phyloP scores from a whole-genome alignment of 2,888 invertebrate genomes.

The Zele albiditarsus region DNA sequence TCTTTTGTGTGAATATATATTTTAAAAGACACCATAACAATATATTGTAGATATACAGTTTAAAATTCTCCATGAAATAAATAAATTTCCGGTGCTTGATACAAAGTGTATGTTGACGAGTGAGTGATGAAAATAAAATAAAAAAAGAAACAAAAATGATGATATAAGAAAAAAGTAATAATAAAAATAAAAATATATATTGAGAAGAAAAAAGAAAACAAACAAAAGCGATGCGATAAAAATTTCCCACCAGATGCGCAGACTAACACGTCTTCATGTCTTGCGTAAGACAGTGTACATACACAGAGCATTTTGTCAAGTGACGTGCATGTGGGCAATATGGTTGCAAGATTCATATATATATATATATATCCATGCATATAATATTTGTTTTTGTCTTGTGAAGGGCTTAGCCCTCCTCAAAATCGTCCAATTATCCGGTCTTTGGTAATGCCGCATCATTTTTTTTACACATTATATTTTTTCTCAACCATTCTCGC shows the following conservation, averaged over 20 bases:
- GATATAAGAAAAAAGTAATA: neutral
- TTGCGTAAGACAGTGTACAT: slow-evolving; percentile 39
- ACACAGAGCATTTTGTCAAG: neutral
- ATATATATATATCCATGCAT: slow-evolving; percentile 5
- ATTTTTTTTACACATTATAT: neutral
- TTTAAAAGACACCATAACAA: neutral
- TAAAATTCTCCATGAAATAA: neutral
- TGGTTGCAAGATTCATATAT: no score
- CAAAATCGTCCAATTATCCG: slow-evolving; percentile 31
- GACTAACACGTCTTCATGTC: slow-evolving; percentile 22
- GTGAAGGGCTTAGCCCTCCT: slow-evolving; percentile 9
- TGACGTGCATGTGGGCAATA: neutral
- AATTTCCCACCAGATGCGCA: slow-evolving; percentile 38
- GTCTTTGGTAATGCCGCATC: neutral
- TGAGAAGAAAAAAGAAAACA: slow-evolving; percentile 15
- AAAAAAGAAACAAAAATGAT: neutral
- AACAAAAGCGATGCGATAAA: slow-evolving; percentile 6
- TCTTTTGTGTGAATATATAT: neutral
- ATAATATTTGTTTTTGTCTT: slow-evolving; percentile 5
- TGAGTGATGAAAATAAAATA: neutral
- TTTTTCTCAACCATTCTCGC: slow-evolving; percentile 10
- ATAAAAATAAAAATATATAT: neutral
- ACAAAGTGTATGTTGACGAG: neutral
- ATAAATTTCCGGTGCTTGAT: neutral
- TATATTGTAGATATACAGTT: neutral